Evolutionary conservation across 1,140 invertebrate species (phyloP), one percentile per base, ranked within the genome.

Genomic region (Brachionus rubens): DNA sequence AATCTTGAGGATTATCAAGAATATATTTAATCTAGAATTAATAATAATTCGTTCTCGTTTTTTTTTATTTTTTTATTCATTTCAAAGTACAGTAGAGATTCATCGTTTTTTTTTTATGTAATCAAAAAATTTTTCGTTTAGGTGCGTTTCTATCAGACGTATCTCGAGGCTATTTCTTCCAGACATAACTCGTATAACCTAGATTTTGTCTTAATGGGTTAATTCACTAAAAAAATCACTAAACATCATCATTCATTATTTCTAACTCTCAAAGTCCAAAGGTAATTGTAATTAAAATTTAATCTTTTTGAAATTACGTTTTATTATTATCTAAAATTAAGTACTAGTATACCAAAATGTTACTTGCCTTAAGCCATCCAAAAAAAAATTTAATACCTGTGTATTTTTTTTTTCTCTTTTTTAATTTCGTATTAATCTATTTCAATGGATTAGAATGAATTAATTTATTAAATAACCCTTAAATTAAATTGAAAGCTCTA

Each of bases 11-110:
- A 59, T 59, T 59, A 59, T 59, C 54, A 59, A 59, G 54, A 59
- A 59, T 59, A 40, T 59, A 59, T 59, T 59, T 59, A 59, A 59
- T 59, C 54, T 59, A 59, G 54, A 59, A 59, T 59, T 59, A 59
- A 36, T 33, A 40, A 59, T 36, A 59, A 59, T 59, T 33, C 3
- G 26, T 28, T 36, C 14, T 19, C 19, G 28, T 14, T 30, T 16
- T 59, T 16, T 33, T 33, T 59, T 59, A 33, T 33, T 16, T 19
- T 59, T 59, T 36, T 36, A 36, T 36, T 36, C 33, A 5, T 36
- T 36, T 36, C 33, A 36, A n/a, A n/a, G n/a, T n/a, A n/a, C n/a
- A n/a, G n/a, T n/a, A n/a, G n/a, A n/a, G n/a, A n/a, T n/a, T n/a
- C n/a, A n/a, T n/a, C n/a, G n/a, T n/a, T n/a, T n/a, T n/a, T n/a